phyloP scores from a whole-genome alignment of 2,113 vertebrate species.

The Oophaga pumilio region DNA sequence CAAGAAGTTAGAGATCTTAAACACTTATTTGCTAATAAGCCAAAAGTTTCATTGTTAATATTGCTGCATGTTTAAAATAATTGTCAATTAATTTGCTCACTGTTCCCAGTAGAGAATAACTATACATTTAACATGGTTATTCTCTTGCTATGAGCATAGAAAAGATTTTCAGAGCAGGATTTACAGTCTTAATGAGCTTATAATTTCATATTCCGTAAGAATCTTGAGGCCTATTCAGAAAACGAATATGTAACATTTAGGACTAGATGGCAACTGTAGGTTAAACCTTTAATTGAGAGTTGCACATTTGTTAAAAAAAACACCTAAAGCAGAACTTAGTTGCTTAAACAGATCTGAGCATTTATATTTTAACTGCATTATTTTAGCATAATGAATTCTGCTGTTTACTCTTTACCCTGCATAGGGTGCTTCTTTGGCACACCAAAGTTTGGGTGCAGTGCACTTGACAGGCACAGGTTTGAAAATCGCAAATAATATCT shows the following conservation, averaged over 20 bases:
- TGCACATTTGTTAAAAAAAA: too few relatives aligned
- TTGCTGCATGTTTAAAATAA: neutral
- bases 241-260: neutral
- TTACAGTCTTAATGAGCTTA: neutral
- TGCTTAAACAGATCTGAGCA: too few relatives aligned
- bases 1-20: neutral
- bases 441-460: too few relatives aligned
- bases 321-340: too few relatives aligned
- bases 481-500: too few relatives aligned
- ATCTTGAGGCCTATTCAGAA: neutral
- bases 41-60: neutral
- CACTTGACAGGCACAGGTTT: too few relatives aligned
- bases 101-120: neutral
- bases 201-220: constrained; percentile 8
- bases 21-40: neutral
- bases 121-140: constrained; percentile 13
- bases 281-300: neutral
- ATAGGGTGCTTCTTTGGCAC: too few relatives aligned
- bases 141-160: neutral
- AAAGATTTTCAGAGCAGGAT: neutral
- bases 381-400: too few relatives aligned
- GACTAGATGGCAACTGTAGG: neutral
- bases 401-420: too few relatives aligned
- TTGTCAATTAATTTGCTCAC: neutral
- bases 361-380: too few relatives aligned